These are phyloP conservation scores for Steinernema carpocapsae DNA, from an alignment of 2,888 invertebrate genomes.

Conservation along the genomic window DNA sequence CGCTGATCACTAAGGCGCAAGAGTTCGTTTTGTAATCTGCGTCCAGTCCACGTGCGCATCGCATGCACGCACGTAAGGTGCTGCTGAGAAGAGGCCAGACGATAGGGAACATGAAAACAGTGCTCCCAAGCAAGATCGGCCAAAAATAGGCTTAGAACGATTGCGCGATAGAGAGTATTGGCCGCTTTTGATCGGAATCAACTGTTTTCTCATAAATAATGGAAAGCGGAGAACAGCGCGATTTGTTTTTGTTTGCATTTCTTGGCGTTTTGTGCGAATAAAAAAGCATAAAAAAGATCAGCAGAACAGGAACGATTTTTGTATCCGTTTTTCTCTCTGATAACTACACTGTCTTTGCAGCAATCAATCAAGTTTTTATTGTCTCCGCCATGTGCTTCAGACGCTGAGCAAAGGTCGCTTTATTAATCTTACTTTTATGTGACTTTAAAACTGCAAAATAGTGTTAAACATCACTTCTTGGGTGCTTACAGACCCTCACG, in stretches of 20 bases:
- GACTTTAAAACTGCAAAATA: no score
- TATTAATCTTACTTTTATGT: no score
- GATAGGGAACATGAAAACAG: background rate
- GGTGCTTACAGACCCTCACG: no score
- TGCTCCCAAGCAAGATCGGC: background rate
- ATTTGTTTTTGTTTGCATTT: background rate
- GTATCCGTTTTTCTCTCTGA: background rate
- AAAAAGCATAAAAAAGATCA: constrained; percentile 5
- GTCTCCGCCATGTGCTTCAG: background rate
- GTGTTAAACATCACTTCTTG: no score
- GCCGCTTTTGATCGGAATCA: background rate
- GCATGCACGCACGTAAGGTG: background rate
- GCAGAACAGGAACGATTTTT: background rate
- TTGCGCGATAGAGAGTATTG: background rate
- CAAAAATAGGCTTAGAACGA: constrained; percentile 23
- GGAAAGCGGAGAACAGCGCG: no score
- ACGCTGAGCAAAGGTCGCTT: background rate
- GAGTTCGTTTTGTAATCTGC: constrained; percentile 27
- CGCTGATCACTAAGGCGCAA: background rate
- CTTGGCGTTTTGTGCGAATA: background rate
- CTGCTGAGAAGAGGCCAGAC: constrained; percentile 25
- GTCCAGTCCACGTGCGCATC: constrained; percentile 7
- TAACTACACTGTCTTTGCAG: background rate
- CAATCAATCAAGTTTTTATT: constrained; percentile 8
- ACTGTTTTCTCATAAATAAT: background rate